phyloP scores from a whole-genome alignment of 2,888 invertebrate genomes.

The Silvanus unidentatus region DNA sequence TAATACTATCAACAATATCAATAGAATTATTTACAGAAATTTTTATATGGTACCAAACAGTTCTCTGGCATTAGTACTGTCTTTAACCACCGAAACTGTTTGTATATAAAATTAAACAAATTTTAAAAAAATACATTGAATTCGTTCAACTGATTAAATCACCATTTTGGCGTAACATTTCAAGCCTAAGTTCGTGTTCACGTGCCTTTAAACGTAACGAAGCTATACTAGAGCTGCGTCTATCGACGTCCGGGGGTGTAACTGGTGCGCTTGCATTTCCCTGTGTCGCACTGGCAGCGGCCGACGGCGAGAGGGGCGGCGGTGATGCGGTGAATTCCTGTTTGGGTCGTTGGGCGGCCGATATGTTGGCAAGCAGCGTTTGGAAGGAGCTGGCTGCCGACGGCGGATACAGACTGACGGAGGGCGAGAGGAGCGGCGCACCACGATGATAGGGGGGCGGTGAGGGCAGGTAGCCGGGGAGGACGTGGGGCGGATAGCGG shows the following conservation, averaged over 20 bases:
- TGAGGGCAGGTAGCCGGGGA: constrained; percentile 54
- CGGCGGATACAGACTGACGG: neutral
- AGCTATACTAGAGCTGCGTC: constrained; percentile 82
- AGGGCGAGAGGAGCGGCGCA: constrained; percentile 54
- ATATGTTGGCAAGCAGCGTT: constrained; percentile 74
- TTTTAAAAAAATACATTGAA: constrained; percentile 4
- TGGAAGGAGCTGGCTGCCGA: constrained; percentile 67
- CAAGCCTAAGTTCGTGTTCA: constrained; percentile 81
- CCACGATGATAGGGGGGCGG: constrained; percentile 52
- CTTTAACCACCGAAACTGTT: no score
- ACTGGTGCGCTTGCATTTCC: constrained; percentile 38
- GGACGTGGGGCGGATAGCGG: constrained; percentile 61
- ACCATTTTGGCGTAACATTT: constrained; percentile 71
- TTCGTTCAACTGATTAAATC: constrained; percentile 70
- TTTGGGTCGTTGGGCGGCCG: constrained; percentile 57
- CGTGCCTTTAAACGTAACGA: constrained; percentile 80
- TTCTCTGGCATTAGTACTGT: no score
- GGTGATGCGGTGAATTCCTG: constrained; percentile 49
- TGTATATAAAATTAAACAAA: no score
- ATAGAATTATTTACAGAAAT: no score
- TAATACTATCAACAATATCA: no score
- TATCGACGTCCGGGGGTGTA: constrained; percentile 64
- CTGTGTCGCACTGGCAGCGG: constrained; percentile 8
- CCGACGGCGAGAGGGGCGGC: constrained; percentile 50
- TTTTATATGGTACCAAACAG: no score